Conservation (phyloP, 2,888 invertebrate species). For the Sturmia bella region DNA sequence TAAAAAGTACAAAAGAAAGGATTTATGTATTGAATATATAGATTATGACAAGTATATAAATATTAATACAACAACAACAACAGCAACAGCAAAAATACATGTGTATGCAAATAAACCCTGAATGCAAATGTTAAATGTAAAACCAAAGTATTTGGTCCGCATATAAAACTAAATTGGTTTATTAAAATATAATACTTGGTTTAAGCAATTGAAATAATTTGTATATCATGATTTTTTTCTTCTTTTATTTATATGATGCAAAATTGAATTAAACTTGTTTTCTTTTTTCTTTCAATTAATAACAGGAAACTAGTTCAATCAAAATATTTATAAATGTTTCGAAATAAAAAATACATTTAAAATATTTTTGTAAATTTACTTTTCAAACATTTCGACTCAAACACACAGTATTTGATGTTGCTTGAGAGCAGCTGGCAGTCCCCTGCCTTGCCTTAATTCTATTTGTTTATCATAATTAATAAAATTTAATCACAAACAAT, state of each 20-base stretch:
- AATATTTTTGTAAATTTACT: too few relatives aligned
- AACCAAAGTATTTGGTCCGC: conserved; percentile 11
- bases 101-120: conserved; percentile 4
- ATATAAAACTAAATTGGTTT: conserved; percentile 29
- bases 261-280: not conserved
- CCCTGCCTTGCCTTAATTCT: too few relatives aligned
- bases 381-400: too few relatives aligned
- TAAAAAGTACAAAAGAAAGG: conserved; percentile 44
- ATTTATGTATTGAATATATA: conserved; percentile 48
- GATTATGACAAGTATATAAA: conserved; percentile 48
- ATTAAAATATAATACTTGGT: conserved; percentile 16
- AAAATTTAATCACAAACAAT: too few relatives aligned
- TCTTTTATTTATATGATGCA: not conserved
- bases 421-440: too few relatives aligned
- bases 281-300: too few relatives aligned
- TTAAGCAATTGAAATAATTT: conserved; percentile 20
- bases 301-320: not conserved
- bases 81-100: not conserved
- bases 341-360: not conserved
- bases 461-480: too few relatives aligned
- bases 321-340: not conserved
- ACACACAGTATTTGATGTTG: too few relatives aligned
- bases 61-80: not conserved
- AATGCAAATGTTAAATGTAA: conserved; percentile 26
- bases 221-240: not conserved